Evolutionary conservation across 2,888 invertebrate genomes (phyloP).

Genomic region (Nomada ferruginata): DNA sequence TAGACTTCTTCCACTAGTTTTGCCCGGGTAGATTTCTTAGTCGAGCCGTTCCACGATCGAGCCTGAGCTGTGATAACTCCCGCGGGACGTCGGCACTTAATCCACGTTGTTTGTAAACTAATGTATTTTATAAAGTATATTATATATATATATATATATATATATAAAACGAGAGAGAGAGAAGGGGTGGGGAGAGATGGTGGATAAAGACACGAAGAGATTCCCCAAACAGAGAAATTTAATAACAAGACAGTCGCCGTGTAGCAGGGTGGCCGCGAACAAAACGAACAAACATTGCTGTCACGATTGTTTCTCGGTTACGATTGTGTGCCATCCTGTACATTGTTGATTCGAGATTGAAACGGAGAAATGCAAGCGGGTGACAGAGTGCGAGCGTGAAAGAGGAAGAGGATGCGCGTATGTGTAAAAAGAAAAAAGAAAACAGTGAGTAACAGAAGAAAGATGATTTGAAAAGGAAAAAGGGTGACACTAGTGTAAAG

Average conservation of each 20-base stretch:
- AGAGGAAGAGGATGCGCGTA: constrained; percentile 29
- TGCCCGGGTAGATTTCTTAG: constrained; percentile 49
- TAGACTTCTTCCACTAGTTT: constrained; percentile 60
- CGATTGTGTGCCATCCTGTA: constrained; percentile 27
- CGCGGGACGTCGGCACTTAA: constrained; percentile 79
- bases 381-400: constrained; percentile 23
- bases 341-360: constrained; percentile 1
- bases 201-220: constrained; percentile 52
- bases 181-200: constrained; percentile 37
- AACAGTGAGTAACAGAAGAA: constrained; percentile 11
- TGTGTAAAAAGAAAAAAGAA: constrained; percentile 1
- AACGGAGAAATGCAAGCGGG: constrained; percentile 12
- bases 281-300: constrained; percentile 8
- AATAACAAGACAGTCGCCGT: constrained; percentile 21
- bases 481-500: constrained; percentile 60
- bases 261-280: constrained; percentile 28
- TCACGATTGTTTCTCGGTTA: not conserved
- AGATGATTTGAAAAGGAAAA: constrained; percentile 12
- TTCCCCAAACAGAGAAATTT: constrained; percentile 26
- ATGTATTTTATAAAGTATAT: constrained; percentile 82
- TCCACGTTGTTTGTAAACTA: constrained; percentile 82
- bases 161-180: constrained; percentile 50
- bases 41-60: constrained; percentile 66
- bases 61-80: constrained; percentile 68
- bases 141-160: constrained; percentile 18